Percentiles rank a stretch among this genome's conserved stretches.
Conservation (phyloP, 1,140 invertebrate genomes). For the Drosophila micromelanica region DNA sequence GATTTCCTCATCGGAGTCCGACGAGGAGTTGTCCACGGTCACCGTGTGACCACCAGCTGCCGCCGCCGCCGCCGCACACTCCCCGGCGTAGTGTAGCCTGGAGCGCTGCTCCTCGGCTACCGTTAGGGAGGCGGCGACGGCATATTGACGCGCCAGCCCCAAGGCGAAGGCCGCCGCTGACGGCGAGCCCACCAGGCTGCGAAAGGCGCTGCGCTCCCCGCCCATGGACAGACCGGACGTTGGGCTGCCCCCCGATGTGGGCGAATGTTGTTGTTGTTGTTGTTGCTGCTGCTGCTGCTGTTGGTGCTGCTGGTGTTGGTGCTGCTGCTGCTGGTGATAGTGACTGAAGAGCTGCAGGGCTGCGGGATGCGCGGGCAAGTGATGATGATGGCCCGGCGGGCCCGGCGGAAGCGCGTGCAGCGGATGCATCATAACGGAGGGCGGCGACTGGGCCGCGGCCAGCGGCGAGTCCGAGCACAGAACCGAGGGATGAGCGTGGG, state of each 20-base stretch:
- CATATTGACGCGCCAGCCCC: conserved; percentile 85
- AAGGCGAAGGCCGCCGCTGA: conserved; percentile 84
- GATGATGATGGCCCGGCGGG: conserved; percentile 57
- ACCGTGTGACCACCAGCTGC: conserved; percentile 58
- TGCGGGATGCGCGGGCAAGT: conserved; percentile 66
- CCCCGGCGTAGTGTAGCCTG: conserved; percentile 56
- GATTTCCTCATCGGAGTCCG: conserved; percentile 81
- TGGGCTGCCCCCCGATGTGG: conserved; percentile 56
- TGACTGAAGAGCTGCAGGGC: conserved; percentile 68
- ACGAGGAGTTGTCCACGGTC: conserved; percentile 78
- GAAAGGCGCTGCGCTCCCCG: conserved; percentile 94
- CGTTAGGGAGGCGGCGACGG: conserved; percentile 84
- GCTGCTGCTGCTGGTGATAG: conserved; percentile 73
- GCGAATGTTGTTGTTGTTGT: conserved; percentile 69
- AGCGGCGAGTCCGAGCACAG: conserved; percentile 57
- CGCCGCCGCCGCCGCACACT: conserved; percentile 87
- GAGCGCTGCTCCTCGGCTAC: conserved; percentile 71
- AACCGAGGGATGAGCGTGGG: conserved; percentile 55
- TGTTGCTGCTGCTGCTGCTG: conserved; percentile 35
- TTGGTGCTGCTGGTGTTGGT: conserved; percentile 53
- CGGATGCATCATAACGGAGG: conserved; percentile 59
- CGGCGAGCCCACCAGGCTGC: conserved; percentile 87
- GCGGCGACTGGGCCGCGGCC: conserved; percentile 45
- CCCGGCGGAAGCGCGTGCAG: conserved; percentile 46
- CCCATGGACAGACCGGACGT: conserved; percentile 87